A percentile compares a stretch with the other conserved stretches of the same genome.
phyloP scores from a whole-genome alignment of 2,113 vertebrate species.

The Dipodomys spectabilis region DNA sequence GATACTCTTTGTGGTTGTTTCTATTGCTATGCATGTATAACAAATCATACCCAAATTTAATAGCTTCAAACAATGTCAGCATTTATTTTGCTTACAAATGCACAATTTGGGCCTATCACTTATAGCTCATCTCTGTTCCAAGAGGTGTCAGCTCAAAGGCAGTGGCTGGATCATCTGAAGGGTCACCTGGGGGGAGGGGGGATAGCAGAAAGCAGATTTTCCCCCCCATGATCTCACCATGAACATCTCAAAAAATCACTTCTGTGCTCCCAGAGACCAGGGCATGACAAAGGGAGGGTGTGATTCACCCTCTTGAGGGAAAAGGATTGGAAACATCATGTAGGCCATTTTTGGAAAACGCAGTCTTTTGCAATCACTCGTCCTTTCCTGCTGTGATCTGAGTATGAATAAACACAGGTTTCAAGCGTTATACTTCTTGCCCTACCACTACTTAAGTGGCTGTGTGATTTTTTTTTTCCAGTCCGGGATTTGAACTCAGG shows the following conservation, averaged over 20 bases:
- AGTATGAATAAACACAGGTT: neutral
- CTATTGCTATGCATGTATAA: neutral
- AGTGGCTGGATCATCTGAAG: neutral
- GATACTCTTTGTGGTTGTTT: slow-evolving; percentile 12
- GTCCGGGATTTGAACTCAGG: no score
- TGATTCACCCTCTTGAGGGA: neutral
- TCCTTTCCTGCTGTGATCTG: neutral
- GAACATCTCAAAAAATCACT: neutral
- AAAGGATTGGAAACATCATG: neutral
- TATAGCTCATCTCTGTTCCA: neutral
- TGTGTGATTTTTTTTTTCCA: neutral
- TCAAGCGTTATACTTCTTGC: neutral
- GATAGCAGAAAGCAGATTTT: neutral
- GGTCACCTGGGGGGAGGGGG: neutral
- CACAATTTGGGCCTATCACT: neutral
- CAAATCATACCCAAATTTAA: neutral
- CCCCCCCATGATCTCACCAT: neutral
- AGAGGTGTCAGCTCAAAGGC: neutral
- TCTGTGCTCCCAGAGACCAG: neutral
- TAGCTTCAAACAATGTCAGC: slow-evolving; percentile 6
- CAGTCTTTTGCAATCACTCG: neutral
- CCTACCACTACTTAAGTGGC: neutral
- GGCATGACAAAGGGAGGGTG: neutral
- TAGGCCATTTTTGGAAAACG: neutral
- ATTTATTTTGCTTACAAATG: slow-evolving; percentile 25